Conservation (phyloP, 2,113 vertebrate genomes). For the Myotis brandtii region DNA sequence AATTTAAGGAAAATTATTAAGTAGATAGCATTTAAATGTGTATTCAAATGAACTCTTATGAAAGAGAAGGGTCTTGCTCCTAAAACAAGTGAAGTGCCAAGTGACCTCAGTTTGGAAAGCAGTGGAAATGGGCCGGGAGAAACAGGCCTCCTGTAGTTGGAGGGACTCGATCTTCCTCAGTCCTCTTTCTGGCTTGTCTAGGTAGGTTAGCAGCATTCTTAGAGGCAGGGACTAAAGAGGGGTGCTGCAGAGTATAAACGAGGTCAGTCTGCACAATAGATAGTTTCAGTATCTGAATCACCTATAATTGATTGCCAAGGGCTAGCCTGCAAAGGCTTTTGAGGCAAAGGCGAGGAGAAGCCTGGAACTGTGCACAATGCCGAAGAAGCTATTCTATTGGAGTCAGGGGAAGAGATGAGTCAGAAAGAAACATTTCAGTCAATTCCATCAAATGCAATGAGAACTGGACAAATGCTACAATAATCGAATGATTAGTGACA, state of each 20-base stretch:
- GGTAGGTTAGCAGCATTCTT: neutral
- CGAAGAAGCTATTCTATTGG: neutral
- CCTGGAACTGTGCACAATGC: neutral
- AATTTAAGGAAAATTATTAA: neutral
- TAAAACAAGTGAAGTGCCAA: neutral
- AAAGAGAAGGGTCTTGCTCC: neutral
- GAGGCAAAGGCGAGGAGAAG: neutral
- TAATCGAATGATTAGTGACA: neutral
- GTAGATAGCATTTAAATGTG: neutral
- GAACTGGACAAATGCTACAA: neutral
- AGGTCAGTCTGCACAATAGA: neutral
- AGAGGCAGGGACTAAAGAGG: neutral
- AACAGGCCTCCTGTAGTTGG: neutral
- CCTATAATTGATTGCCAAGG: neutral
- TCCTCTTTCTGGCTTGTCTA: neutral
- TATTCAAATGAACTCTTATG: neutral
- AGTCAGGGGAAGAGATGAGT: neutral
- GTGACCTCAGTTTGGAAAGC: neutral
- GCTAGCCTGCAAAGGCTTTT: neutral
- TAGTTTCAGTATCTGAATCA: neutral
- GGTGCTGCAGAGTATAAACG: neutral
- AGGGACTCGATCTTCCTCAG: neutral
- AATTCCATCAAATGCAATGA: neutral
- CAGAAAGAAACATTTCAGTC: neutral
- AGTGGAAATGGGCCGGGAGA: neutral